These are phyloP conservation scores for Gallinago paraguaiae DNA, from an alignment of 2,113 vertebrate species.

Conservation along the genomic window DNA sequence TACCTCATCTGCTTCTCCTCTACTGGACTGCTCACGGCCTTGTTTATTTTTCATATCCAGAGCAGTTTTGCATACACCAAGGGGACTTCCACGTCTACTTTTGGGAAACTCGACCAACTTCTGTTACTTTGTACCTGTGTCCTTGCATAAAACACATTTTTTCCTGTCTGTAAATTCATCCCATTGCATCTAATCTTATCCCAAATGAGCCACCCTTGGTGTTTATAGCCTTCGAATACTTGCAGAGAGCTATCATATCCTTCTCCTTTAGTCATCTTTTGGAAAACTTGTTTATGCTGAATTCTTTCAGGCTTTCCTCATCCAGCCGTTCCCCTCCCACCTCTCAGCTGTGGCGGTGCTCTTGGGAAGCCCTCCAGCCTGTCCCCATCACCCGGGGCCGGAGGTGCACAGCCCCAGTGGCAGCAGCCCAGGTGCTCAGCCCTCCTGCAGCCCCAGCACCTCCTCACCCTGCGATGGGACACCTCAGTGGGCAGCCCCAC, in stretches of 20 bases:
- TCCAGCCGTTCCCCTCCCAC: background rate
- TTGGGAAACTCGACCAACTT: background rate
- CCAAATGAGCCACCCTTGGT: background rate
- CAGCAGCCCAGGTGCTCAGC: background rate
- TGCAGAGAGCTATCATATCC: constrained; percentile 40
- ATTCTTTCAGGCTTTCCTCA: constrained; percentile 52
- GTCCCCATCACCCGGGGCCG: background rate
- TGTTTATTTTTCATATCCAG: background rate
- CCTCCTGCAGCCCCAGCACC: background rate
- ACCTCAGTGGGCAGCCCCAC: background rate
- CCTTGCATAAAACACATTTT: background rate
- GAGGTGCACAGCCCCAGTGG: background rate
- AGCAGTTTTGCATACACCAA: background rate
- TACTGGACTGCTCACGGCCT: background rate
- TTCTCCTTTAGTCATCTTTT: constrained; percentile 42
- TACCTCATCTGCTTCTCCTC: background rate
- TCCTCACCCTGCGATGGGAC: accelerated
- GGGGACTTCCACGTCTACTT: background rate
- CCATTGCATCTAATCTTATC: background rate
- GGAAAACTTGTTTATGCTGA: constrained; percentile 5
- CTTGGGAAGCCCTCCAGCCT: constrained; percentile 7
- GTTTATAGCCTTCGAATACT: constrained; percentile 45
- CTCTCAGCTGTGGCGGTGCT: background rate
- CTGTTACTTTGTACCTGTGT: background rate
- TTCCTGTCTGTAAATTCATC: background rate